phyloP scores from a whole-genome alignment of 2,797 vertebrate species.

The Carduelis carduelis region DNA sequence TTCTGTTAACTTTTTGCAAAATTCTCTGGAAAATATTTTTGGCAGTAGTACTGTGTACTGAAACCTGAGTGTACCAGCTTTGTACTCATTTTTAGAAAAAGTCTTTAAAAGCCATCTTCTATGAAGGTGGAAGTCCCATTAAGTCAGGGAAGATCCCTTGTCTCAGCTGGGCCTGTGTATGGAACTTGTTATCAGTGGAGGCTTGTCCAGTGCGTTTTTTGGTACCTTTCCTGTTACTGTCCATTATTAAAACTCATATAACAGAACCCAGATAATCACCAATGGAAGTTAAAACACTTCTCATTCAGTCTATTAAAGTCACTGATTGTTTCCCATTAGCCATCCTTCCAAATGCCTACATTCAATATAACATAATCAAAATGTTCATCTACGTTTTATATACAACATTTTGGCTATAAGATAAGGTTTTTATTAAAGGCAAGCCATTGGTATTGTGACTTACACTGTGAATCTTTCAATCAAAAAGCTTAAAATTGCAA shows the following conservation, averaged over 20 bases:
- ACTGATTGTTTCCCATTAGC: background rate
- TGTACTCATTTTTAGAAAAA: background rate
- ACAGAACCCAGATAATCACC: background rate
- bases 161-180: background rate
- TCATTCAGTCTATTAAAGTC: background rate
- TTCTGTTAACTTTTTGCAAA: slow-evolving; percentile 57
- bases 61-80: background rate
- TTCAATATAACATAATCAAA: background rate
- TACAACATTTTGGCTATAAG: background rate
- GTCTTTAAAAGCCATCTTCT: background rate
- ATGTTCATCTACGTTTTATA: background rate
- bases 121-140: background rate
- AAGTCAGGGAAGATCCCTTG: background rate
- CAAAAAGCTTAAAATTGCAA: background rate
- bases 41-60: slow-evolving; percentile 5
- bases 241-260: background rate
- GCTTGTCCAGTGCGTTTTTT: background rate
- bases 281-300: background rate
- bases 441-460: background rate
- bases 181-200: background rate
- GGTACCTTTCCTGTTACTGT: background rate
- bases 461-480: background rate
- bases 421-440: background rate
- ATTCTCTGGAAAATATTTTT: slow-evolving; percentile 30
- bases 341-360: background rate